These are phyloP conservation scores for Morpho deidamia DNA, from an alignment of 2,888 invertebrate genomes.

Conservation along the genomic window DNA sequence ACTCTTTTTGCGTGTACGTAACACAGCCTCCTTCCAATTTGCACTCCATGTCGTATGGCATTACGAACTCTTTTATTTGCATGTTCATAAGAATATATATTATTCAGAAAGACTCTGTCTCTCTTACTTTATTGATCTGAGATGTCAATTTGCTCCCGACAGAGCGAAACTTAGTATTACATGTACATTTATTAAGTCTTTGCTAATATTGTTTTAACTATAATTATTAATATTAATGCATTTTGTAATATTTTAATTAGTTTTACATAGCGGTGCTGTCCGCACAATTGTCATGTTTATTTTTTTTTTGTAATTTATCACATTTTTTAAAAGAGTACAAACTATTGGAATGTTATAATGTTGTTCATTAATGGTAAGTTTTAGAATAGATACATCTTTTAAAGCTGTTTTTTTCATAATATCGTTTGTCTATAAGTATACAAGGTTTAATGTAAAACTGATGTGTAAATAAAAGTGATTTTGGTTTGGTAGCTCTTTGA, in stretches of 20 bases:
- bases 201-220: slow-evolving; percentile 68
- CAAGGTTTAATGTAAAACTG: slow-evolving; percentile 63
- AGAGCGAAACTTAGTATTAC: slow-evolving; percentile 43
- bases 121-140: neutral
- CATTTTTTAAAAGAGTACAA: slow-evolving; percentile 74
- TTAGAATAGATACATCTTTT: slow-evolving; percentile 69
- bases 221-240: slow-evolving; percentile 56
- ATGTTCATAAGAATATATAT: too few species aligned
- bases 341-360: slow-evolving; percentile 76
- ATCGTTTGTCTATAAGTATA: slow-evolving; percentile 69
- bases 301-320: slow-evolving; percentile 71
- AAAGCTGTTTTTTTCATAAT: slow-evolving; percentile 64
- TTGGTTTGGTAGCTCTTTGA: slow-evolving; percentile 53
- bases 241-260: slow-evolving; percentile 76
- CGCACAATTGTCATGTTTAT: slow-evolving; percentile 53
- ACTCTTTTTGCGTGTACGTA: too few species aligned
- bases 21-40: too few species aligned
- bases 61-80: too few species aligned
- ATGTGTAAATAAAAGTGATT: slow-evolving; percentile 76
- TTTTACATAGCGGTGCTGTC: slow-evolving; percentile 69
- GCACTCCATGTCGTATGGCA: too few species aligned
- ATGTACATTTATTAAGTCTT: slow-evolving; percentile 54
- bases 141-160: slow-evolving; percentile 24
- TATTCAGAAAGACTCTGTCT: neutral
- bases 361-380: slow-evolving; percentile 73